Evolutionary conservation across 2,797 vertebrate genomes (phyloP).

Genomic region (Pempheris klunzingeri): DNA sequence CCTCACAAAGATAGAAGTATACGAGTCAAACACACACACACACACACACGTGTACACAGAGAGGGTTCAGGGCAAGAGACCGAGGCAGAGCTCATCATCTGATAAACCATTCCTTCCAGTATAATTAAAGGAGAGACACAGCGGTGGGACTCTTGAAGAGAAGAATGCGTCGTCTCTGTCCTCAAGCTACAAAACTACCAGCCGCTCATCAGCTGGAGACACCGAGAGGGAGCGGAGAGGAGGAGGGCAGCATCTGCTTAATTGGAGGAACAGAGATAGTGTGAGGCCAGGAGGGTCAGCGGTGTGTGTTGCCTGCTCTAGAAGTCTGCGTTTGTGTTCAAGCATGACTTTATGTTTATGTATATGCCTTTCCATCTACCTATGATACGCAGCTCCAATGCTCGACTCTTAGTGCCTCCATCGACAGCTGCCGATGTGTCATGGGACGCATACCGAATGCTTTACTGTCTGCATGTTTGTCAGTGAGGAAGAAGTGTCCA

Average conservation of each 20-base stretch:
- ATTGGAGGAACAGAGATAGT: constrained; percentile 63
- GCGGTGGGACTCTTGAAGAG: constrained; percentile 43
- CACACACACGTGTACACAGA: constrained; percentile 21
- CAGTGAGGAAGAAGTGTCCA: background rate
- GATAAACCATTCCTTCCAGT: constrained; percentile 64
- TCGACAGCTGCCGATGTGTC: constrained; percentile 3
- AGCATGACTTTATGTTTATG: constrained; percentile 7
- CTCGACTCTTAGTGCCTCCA: constrained; percentile 1
- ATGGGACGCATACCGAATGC: constrained; percentile 23
- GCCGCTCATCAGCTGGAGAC: constrained; percentile 47
- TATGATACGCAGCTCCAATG: constrained; percentile 15
- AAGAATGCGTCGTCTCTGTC: constrained; percentile 50
- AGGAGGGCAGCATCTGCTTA: constrained; percentile 57
- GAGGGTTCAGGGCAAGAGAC: constrained; percentile 38
- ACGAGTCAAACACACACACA: background rate
- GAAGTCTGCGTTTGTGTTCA: constrained; percentile 4
- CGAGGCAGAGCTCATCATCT: constrained; percentile 69
- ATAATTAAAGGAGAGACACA: constrained; percentile 72
- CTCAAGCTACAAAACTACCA: constrained; percentile 53
- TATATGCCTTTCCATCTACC: constrained; percentile 6
- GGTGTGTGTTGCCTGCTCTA: constrained; percentile 22
- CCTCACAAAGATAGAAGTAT: constrained; percentile 31
- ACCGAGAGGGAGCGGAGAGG: background rate
- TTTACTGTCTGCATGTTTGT: constrained; percentile 8
- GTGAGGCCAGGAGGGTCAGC: constrained; percentile 59